Conservation (phyloP, 2,888 invertebrate species). For the Xestia xanthographa region DNA sequence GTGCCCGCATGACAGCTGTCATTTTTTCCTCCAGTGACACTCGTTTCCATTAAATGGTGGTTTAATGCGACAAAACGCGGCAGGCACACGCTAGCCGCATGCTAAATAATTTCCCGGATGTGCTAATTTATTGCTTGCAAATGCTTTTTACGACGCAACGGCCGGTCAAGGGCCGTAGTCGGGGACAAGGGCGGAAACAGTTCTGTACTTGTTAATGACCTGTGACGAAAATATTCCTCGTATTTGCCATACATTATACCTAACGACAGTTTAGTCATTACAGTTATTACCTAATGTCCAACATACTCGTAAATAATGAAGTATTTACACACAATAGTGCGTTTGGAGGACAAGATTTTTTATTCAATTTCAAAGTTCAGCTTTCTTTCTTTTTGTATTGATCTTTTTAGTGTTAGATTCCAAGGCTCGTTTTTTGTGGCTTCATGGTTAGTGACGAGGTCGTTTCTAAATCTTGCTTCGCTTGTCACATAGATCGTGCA, state of each 20-base stretch:
- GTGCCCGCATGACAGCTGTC: constrained; percentile 81
- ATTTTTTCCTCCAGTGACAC: constrained; percentile 64
- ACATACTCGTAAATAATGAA: constrained; percentile 10
- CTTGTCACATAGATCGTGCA: constrained; percentile 26
- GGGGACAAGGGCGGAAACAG: constrained; percentile 36
- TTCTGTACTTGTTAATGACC: constrained; percentile 52
- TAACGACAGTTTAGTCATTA: constrained; percentile 35
- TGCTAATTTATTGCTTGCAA: constrained; percentile 73
- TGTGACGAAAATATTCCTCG: constrained; percentile 29
- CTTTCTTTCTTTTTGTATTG: constrained; percentile 60
- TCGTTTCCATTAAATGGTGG: constrained; percentile 57
- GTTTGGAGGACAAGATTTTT: constrained; percentile 51
- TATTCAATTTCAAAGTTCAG: constrained; percentile 39
- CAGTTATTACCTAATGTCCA: constrained; percentile 24
- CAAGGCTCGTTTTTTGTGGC: constrained; percentile 58
- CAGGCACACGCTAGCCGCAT: constrained; percentile 68
- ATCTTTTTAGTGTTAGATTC: constrained; percentile 47
- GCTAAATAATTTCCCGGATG: constrained; percentile 76
- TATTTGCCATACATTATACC: constrained; percentile 15
- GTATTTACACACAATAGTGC: constrained; percentile 25
- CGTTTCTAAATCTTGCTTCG: constrained; percentile 41
- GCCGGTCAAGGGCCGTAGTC: constrained; percentile 56
- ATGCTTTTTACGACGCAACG: constrained; percentile 65
- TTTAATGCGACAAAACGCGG: constrained; percentile 67
- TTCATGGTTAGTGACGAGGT: constrained; percentile 59